Base-by-base conservation (phyloP, 1,140 invertebrate species). In the Drosophila chauvacae region DNA sequence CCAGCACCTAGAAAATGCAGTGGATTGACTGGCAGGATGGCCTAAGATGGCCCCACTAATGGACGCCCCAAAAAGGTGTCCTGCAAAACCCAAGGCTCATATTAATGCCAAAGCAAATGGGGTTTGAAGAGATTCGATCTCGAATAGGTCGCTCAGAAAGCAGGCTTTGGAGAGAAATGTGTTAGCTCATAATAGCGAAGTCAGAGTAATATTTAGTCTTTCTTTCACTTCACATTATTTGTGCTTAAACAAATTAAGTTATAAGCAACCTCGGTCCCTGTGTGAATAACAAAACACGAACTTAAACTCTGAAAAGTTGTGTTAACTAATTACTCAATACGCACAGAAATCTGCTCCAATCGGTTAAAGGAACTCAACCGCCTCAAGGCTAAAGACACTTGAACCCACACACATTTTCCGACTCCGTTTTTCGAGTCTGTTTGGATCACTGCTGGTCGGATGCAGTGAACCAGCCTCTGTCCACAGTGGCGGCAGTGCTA, bases 401-500 rank as follows among this genome's bases (percentile, higher is more conserved):
- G 13, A 26, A 16, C 13, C 23, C n/a, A 10, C 26, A 16, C 28
- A 61, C 33, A 30, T 74, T 57, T 74, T 48, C n/a, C 16, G 41
- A 26, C 37, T 66, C 28, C 35, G 33, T 64, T 60, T 60, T 80
- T 53, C 58, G 16, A 48, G 63, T 33, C 42, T 44, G 20, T 44
- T 35, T 48, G 41, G 18, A 53, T 64, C 68, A 42, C 83, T 88
- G 83, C 80, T 87, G 82, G 51, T 63, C 23, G 47, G 48, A 28
- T 59, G 61, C 73, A 44, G 55, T 60, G 51, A 50, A 53, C 42
- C 78, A 50, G 57, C 65, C 42, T 81, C 53, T 81, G 70, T 86
- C 75, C 71, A 86, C 70, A 79, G 18, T 50, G 28, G 57, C 62
- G 77, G 65, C 83, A 86, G 61, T 87, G 72, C 75, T 80, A 80